These are phyloP conservation scores for Zhuqinia jingwanae DNA, from an alignment of 2,888 invertebrate species.

Conservation along the genomic window DNA sequence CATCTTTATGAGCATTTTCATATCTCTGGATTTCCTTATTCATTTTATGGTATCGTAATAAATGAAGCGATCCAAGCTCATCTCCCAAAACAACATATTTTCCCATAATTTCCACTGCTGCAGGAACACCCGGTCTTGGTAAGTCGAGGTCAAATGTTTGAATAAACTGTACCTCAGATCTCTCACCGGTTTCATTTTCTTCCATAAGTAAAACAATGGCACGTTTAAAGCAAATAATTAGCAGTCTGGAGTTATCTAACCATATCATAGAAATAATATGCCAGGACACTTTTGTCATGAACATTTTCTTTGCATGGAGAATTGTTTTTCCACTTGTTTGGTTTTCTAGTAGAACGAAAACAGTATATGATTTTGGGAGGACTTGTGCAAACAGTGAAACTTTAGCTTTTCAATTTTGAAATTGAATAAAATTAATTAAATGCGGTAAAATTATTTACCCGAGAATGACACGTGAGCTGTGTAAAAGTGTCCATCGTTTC, in stretches of 20 bases:
- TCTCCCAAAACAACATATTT: constrained; percentile 62
- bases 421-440: no score
- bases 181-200: constrained; percentile 32
- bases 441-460: constrained; percentile 3
- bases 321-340: constrained; percentile 6
- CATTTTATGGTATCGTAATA: constrained; percentile 53
- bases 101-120: constrained; percentile 55
- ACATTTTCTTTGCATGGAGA: constrained; percentile 51
- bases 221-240: constrained; percentile 50
- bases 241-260: constrained; percentile 45
- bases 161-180: constrained; percentile 49
- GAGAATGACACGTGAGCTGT: constrained; percentile 43
- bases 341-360: constrained; percentile 20
- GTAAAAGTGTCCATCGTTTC: constrained; percentile 62
- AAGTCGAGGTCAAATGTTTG: constrained; percentile 57
- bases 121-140: constrained; percentile 62
- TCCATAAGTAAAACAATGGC: constrained; percentile 42
- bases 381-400: no score
- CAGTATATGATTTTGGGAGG: no score
- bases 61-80: constrained; percentile 54
- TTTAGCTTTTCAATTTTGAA: no score
- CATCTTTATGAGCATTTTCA: constrained; percentile 64
- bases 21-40: constrained; percentile 42
- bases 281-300: constrained; percentile 52
- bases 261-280: constrained; percentile 62